Base-by-base conservation (phyloP, 2,888 invertebrate genomes). In the Ochropacha duplaris region DNA sequence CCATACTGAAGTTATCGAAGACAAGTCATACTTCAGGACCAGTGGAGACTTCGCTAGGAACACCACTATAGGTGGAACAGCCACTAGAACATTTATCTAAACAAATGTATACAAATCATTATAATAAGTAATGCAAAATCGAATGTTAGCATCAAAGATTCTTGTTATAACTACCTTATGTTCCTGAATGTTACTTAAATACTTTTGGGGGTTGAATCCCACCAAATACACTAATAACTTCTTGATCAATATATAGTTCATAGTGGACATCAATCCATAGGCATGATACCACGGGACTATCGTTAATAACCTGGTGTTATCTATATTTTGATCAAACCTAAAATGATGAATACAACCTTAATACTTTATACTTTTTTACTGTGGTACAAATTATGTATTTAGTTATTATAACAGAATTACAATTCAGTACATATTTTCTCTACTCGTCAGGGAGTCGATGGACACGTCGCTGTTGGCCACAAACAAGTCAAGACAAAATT, bases 201-300 rank as follows among this genome's bases (percentile, higher is more conserved):
- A 97, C 14, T 88, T 75, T 59, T 94, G 90, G 14, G 96, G 95
- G 44, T 95, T 94, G 74, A 97, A 97, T 66, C 93, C 95, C 3
- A 95, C 90, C 52, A 96, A 83, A 66, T 86, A 87, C 2, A 93
- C 84, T 9, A 85, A 56, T 61, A 83, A 89, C 49, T 86, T 89
- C 34, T 94, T 94, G 55, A 94, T 69, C 8, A 92, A 65, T 0
- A 95, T 78, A 39, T 94, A 81, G 44, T 93, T 88, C 60, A 96
- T 87, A 4, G 95, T 87, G 0, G 94, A 90, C 72, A 95, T 93
- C 72, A 96, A 94, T 0, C 96, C 96, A 72, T 96, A 96, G 0
- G 95, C 94, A 83, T 97, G 97, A 79, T 96, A 97, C 93, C 96
- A 96, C 6, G 97, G 97, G 50, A 96, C 93, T 34, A 97, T 86